Conservation (phyloP, 2,797 vertebrate genomes). For the Sandelia bainsii region DNA sequence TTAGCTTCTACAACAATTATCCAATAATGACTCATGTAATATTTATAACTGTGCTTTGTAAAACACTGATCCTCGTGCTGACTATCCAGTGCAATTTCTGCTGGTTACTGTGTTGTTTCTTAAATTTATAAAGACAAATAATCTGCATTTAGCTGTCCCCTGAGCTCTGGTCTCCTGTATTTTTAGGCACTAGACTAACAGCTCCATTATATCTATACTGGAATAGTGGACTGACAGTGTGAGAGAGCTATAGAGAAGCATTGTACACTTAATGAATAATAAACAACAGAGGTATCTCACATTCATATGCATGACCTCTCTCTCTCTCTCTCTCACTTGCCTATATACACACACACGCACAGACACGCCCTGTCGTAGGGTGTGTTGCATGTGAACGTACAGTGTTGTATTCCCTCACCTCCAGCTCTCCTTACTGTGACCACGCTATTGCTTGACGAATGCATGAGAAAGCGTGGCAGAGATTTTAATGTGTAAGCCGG, state of each 20-base stretch:
- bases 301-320: background rate
- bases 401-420: background rate
- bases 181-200: slow-evolving; percentile 40
- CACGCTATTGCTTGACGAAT: slow-evolving; percentile 43
- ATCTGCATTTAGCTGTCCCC: background rate
- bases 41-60: background rate
- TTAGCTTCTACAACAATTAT: slow-evolving; percentile 5
- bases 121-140: background rate
- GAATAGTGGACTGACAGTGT: slow-evolving; percentile 3
- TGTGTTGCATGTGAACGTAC: slow-evolving; percentile 10
- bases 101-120: background rate
- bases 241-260: slow-evolving; percentile 18
- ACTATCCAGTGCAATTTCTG: background rate
- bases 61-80: background rate
- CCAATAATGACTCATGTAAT: background rate
- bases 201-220: slow-evolving; percentile 42
- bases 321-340: slow-evolving; percentile 1
- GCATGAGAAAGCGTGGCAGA: slow-evolving; percentile 49
- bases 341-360: slow-evolving; percentile 10
- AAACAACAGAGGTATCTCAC: slow-evolving; percentile 33
- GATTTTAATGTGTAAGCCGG: slow-evolving; percentile 55
- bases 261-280: slow-evolving; percentile 50
- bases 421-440: slow-evolving; percentile 12
- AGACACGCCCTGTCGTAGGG: slow-evolving; percentile 47
- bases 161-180: slow-evolving; percentile 12